These are phyloP conservation scores for Rachycentron canadum DNA, from an alignment of 2,797 vertebrate species.

Conservation along the genomic window DNA sequence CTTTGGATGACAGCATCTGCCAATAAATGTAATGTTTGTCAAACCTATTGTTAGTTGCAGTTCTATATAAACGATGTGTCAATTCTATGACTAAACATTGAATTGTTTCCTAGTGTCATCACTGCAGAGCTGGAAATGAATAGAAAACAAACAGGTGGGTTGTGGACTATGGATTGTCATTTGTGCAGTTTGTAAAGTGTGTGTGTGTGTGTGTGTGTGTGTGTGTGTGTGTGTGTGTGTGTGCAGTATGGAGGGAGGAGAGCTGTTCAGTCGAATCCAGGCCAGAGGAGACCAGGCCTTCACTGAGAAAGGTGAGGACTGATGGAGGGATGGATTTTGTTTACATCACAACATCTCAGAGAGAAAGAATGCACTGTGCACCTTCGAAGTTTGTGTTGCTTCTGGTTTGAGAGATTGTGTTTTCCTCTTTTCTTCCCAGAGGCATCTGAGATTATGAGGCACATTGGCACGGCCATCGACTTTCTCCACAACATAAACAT, in stretches of 20 bases:
- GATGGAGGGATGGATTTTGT: neutral
- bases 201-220: slow-evolving; percentile 15
- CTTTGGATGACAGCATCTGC: no score
- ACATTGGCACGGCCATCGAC: slow-evolving; percentile 95
- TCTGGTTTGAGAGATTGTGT: slow-evolving; percentile 72
- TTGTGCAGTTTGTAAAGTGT: neutral
- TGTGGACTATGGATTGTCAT: neutral
- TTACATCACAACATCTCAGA: slow-evolving; percentile 3
- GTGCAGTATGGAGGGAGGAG: slow-evolving; percentile 96
- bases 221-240: slow-evolving; percentile 8
- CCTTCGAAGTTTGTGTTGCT: neutral
- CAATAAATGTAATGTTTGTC: neutral
- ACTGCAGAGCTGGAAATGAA: neutral
- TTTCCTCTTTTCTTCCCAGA: slow-evolving; percentile 83
- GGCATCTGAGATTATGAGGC: slow-evolving; percentile 95
- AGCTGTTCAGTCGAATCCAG: slow-evolving; percentile 97
- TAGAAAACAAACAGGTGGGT: neutral
- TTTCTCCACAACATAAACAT: slow-evolving; percentile 94
- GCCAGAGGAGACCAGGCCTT: slow-evolving; percentile 97
- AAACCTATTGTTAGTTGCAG: neutral
- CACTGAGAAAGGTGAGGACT: slow-evolving; percentile 93
- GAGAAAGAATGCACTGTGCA: neutral
- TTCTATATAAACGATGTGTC: neutral
- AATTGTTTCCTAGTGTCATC: neutral
- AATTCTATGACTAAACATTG: neutral